These are phyloP conservation scores for Lagocephalus sceleratus DNA, from an alignment of 2,797 vertebrate genomes.

Conservation along the genomic window DNA sequence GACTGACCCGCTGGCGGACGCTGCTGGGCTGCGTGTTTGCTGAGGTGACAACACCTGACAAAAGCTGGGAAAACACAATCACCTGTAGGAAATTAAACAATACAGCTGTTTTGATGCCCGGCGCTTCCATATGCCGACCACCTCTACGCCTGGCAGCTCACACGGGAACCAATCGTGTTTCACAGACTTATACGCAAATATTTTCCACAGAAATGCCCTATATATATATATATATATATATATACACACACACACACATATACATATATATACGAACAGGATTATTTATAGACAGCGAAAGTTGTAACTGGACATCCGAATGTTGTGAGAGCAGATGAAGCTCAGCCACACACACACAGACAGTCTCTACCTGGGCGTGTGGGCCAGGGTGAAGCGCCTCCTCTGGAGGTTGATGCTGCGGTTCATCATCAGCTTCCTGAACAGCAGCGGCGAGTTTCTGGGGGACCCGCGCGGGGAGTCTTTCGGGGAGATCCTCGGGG, in stretches of 20 bases:
- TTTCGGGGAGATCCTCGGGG: conserved; percentile 72
- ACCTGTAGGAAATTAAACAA: conserved; percentile 18
- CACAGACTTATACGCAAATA: conserved; percentile 1
- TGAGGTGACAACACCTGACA: conserved; percentile 30
- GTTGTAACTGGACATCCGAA: not conserved
- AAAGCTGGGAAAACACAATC: conserved; percentile 38
- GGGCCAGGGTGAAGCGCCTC: conserved; percentile 80
- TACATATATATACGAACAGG: too few species aligned
- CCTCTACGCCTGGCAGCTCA: not conserved
- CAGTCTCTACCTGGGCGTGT: conserved; percentile 76
- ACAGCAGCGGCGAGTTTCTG: conserved; percentile 81
- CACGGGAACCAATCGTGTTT: not conserved
- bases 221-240: too few species aligned
- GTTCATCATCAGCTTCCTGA: conserved; percentile 85
- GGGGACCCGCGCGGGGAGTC: conserved; percentile 80
- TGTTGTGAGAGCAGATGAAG: conserved; percentile 18
- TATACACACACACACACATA: too few species aligned
- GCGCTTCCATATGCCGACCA: not conserved
- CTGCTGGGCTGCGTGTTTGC: conserved; percentile 34
- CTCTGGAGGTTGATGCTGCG: conserved; percentile 85
- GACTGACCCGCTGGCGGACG: conserved; percentile 24
- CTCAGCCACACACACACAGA: conserved; percentile 6
- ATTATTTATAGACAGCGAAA: too few species aligned
- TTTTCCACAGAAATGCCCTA: too few species aligned
- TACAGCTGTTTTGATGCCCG: conserved; percentile 2